These are phyloP conservation scores for Tethya wilhelma DNA, from an alignment of 37 sponge, comb jelly and placozoan species.

Conservation along the genomic window DNA sequence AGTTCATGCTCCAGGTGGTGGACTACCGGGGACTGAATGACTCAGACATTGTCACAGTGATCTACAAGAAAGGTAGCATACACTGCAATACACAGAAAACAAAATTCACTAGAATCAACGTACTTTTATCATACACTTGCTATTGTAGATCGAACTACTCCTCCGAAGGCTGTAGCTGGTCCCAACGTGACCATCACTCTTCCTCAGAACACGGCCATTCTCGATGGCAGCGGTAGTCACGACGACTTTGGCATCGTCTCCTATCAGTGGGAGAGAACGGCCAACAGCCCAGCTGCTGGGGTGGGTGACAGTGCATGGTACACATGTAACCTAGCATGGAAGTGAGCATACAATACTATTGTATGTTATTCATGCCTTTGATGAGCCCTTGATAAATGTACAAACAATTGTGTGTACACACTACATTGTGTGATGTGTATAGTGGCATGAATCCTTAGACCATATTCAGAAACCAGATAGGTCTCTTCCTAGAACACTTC, in stretches of 20 bases:
- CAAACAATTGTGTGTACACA: not conserved
- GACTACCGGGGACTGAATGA: constrained; percentile 56
- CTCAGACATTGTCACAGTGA: constrained; percentile 23
- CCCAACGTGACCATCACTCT: constrained; percentile 62
- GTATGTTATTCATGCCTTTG: not conserved
- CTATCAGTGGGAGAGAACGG: constrained; percentile 77
- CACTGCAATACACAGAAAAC: not conserved
- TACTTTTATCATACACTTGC: not conserved
- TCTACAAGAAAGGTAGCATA: constrained; percentile 26
- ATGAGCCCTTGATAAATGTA: not conserved
- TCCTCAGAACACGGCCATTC: constrained; percentile 60
- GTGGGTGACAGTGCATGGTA: constrained; percentile 31
- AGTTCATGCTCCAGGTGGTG: constrained; percentile 59
- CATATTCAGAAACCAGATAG: no score
- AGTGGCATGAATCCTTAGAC: no score
- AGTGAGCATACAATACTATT: not conserved
- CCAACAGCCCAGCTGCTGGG: constrained; percentile 83
- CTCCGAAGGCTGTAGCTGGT: constrained; percentile 21
- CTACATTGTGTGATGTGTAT: not conserved
- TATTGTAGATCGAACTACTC: constrained; percentile 11
- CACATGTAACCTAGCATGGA: not conserved
- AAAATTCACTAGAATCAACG: not conserved
- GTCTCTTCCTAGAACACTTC: no score
- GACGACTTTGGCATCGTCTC: constrained; percentile 79
- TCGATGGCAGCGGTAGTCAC: constrained; percentile 63